Conservation (phyloP, 2,888 invertebrate species). For the Serrognathus titanus region DNA sequence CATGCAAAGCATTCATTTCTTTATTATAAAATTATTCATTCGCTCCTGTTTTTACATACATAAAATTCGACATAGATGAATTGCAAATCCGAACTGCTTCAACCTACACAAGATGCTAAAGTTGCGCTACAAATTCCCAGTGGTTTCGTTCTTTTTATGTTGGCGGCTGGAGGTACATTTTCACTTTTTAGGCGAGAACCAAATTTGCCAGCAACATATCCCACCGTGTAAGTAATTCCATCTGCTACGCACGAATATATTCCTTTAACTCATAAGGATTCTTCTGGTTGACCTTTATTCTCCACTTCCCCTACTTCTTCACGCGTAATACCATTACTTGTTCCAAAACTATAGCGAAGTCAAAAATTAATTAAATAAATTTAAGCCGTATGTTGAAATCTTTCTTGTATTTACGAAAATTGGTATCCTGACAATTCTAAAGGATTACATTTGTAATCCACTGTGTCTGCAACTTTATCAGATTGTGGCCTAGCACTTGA, state of each 20-base stretch:
- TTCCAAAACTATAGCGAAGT: slow-evolving; percentile 43
- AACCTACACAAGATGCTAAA: slow-evolving; percentile 39
- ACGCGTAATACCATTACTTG: slow-evolving; percentile 49
- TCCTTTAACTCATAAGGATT: slow-evolving; percentile 48
- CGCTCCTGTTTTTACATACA: no score
- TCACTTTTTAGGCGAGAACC: slow-evolving; percentile 51
- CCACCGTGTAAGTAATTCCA: slow-evolving; percentile 49
- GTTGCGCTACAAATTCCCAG: slow-evolving; percentile 42
- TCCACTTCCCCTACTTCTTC: slow-evolving; percentile 48
- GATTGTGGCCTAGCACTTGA: no score
- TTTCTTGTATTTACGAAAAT: no score
- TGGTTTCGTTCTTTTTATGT: slow-evolving; percentile 32
- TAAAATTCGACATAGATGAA: no score
- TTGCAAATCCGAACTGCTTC: not conserved
- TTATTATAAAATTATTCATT: no score
- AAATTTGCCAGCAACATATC: slow-evolving; percentile 54
- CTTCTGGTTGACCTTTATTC: slow-evolving; percentile 49
- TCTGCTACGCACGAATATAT: slow-evolving; percentile 49
- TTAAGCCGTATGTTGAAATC: no score
- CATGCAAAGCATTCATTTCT: no score
- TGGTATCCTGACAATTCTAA: no score
- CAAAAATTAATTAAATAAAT: no score
- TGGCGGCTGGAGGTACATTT: slow-evolving; percentile 32
- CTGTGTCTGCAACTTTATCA: no score
- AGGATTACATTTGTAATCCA: no score